These are phyloP conservation scores for Anguilla marmorata DNA, from an alignment of 2,797 vertebrate genomes.

Conservation along the genomic window DNA sequence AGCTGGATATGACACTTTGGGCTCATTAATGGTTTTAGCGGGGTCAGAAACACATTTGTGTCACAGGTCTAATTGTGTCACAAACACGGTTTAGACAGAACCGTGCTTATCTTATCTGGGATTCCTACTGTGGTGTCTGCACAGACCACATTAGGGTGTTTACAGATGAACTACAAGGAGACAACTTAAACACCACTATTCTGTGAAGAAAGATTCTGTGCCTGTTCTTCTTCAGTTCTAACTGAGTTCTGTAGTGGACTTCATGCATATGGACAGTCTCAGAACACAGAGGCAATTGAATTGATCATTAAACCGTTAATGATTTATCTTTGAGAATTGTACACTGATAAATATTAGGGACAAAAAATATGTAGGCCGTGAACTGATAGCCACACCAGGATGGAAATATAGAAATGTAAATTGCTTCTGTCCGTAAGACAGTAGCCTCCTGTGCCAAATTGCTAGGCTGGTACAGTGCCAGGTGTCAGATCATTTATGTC, in stretches of 20 bases:
- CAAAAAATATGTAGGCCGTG: background rate
- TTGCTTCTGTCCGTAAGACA: background rate
- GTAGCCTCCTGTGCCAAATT: constrained; percentile 6
- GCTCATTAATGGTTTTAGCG: background rate
- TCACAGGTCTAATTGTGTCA: background rate
- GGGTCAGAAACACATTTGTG: background rate
- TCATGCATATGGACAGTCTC: background rate
- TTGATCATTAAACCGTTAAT: background rate
- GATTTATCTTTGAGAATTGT: background rate
- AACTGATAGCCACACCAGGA: background rate
- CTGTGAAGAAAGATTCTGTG: background rate
- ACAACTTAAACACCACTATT: background rate
- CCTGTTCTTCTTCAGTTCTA: background rate
- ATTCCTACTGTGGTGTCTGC: background rate
- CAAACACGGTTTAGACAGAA: background rate
- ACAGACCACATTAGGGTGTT: background rate
- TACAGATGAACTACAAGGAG: background rate
- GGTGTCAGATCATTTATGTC: constrained; percentile 14
- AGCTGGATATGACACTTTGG: background rate
- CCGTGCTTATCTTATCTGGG: background rate
- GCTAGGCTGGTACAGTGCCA: constrained; percentile 11
- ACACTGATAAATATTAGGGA: background rate
- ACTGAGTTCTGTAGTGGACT: background rate
- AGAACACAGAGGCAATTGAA: background rate
- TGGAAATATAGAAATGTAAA: constrained; percentile 17